Conservation (phyloP, 92 coral and sea anemone genomes). For the Porites lobata region DNA sequence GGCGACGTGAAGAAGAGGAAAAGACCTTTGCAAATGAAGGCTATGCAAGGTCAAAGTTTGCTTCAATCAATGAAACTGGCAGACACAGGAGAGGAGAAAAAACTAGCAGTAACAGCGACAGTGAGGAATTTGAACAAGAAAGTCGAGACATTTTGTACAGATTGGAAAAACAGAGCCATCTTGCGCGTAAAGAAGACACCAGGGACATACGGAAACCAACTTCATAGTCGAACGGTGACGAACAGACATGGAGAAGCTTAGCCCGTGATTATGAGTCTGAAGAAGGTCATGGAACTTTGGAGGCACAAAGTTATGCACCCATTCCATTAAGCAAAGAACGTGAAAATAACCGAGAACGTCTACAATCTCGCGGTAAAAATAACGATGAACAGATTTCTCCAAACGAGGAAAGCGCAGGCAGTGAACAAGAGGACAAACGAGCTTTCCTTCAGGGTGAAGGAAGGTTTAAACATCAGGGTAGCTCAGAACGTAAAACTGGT, state of each 20-base stretch:
- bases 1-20: neutral
- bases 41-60: neutral
- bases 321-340: too few relatives aligned
- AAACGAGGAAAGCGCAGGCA: slow-evolving; percentile 9
- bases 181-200: too few relatives aligned
- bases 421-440: neutral
- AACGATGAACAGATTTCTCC: neutral
- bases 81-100: neutral
- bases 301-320: too few relatives aligned
- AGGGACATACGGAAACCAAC: too few relatives aligned
- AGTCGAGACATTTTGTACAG: neutral
- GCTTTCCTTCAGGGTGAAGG: neutral
- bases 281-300: too few relatives aligned
- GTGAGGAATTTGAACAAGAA: slow-evolving; percentile 7
- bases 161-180: too few relatives aligned
- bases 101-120: slow-evolving; percentile 4
- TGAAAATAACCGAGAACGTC: too few relatives aligned
- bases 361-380: too few relatives aligned
- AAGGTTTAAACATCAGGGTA: neutral
- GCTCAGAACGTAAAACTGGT: neutral
- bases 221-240: too few relatives aligned
- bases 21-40: neutral
- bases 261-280: too few relatives aligned
- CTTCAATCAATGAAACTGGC: neutral
- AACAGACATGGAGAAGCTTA: too few relatives aligned